phyloP scores from a whole-genome alignment of 2,797 vertebrate genomes.

The Perdix hodgsoniae region DNA sequence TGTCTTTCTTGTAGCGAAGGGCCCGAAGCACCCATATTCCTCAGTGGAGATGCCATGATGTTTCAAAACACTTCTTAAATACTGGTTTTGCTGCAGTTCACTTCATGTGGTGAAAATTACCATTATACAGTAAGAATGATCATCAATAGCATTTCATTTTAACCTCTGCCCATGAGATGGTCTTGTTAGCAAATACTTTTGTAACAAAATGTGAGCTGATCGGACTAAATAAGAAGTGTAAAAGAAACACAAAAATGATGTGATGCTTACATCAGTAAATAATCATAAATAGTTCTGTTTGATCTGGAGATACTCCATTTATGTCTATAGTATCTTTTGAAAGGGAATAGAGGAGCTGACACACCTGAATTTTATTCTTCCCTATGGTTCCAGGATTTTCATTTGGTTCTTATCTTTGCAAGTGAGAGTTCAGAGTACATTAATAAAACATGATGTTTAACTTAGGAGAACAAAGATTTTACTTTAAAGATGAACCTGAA shows the following conservation, averaged over 20 bases:
- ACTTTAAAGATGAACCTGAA: constrained; percentile 11
- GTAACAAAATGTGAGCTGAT: neutral
- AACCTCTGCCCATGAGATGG: fast-evolving
- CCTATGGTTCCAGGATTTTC: neutral
- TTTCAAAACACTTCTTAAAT: neutral
- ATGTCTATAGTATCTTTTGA: neutral
- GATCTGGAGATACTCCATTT: neutral
- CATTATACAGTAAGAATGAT: neutral
- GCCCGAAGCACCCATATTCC: neutral
- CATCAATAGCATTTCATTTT: neutral
- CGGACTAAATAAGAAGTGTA: neutral
- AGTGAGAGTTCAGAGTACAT: neutral
- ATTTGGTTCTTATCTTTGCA: neutral
- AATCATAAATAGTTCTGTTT: neutral
- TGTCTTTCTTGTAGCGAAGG: no score
- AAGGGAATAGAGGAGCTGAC: neutral
- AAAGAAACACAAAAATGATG: neutral
- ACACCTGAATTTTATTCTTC: neutral
- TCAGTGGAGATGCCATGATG: neutral
- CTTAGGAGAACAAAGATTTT: neutral
- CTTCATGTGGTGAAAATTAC: neutral
- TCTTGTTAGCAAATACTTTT: neutral
- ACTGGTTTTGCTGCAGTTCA: neutral
- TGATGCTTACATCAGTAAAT: neutral
- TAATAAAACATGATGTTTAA: neutral